A percentile compares a stretch with the other conserved stretches of the same genome.
Conservation (phyloP, 2,888 invertebrate species). For the Tetragonisca angustula region DNA sequence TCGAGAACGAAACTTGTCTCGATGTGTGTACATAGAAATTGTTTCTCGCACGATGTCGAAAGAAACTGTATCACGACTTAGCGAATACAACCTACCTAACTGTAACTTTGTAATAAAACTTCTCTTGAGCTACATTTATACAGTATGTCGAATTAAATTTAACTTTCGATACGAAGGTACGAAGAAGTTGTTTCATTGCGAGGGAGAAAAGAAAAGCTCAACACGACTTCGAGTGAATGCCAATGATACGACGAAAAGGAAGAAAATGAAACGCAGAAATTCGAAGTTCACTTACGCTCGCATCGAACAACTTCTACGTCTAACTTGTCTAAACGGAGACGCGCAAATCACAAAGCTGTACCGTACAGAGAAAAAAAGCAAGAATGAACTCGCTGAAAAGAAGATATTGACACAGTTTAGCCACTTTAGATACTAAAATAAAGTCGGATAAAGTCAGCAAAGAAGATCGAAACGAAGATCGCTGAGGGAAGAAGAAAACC, state of each 20-base stretch:
- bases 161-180: neutral
- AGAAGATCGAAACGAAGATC: neutral
- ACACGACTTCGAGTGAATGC: neutral
- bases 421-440: neutral
- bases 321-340: neutral
- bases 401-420: neutral
- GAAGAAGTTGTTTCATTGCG: neutral
- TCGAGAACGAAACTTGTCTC: too few species aligned
- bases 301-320: neutral
- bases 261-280: neutral
- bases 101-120: constrained; percentile 15
- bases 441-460: neutral
- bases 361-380: neutral
- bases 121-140: neutral
- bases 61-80: constrained; percentile 3
- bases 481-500: neutral
- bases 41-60: too few species aligned
- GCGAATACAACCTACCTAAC: neutral
- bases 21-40: neutral
- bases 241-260: neutral
- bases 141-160: neutral
- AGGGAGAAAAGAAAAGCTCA: too few species aligned
- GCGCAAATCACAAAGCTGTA: neutral
- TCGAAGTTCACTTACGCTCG: too few species aligned
- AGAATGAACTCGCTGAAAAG: neutral